A percentile compares a stretch with the other conserved stretches of the same genome.
phyloP scores from a whole-genome alignment of 2,797 vertebrate species.

The Percopsis omiscomaycus region DNA sequence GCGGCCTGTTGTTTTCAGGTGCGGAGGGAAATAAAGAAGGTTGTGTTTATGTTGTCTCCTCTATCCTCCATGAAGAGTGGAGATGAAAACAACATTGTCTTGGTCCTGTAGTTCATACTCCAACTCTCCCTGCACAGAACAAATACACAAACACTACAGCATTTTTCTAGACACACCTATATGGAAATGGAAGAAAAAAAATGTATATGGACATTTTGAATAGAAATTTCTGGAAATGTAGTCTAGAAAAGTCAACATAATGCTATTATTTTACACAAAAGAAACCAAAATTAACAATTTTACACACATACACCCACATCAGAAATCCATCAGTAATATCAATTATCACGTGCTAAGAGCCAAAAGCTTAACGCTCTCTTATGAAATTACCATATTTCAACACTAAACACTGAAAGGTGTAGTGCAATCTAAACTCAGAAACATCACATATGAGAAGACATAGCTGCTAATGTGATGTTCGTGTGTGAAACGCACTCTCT shows the following conservation, averaged over 20 bases:
- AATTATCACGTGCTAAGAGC: too few species aligned
- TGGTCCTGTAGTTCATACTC: constrained; percentile 91
- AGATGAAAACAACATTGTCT: constrained; percentile 95
- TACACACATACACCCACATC: neutral
- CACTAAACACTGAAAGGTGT: too few species aligned
- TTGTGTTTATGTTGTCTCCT: constrained; percentile 8
- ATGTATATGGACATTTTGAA: neutral
- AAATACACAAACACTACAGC: constrained; percentile 20
- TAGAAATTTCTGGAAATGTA: too few species aligned
- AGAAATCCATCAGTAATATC: too few species aligned
- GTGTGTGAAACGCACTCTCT: neutral
- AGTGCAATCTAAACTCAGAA: neutral
- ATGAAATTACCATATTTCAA: too few species aligned
- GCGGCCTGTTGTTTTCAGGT: neutral
- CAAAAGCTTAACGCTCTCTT: too few species aligned
- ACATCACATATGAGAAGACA: too few species aligned
- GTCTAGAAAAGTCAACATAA: too few species aligned
- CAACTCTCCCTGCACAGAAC: constrained; percentile 85
- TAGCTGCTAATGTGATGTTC: too few species aligned
- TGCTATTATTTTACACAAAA: neutral
- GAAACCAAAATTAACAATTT: too few species aligned
- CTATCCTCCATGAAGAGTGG: constrained; percentile 94
- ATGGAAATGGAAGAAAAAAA: neutral
- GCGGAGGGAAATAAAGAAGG: neutral
- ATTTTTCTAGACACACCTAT: constrained; percentile 1